These are phyloP conservation scores for Dufourea novaeangliae DNA, from an alignment of 1,140 invertebrate genomes.

Conservation along the genomic window DNA sequence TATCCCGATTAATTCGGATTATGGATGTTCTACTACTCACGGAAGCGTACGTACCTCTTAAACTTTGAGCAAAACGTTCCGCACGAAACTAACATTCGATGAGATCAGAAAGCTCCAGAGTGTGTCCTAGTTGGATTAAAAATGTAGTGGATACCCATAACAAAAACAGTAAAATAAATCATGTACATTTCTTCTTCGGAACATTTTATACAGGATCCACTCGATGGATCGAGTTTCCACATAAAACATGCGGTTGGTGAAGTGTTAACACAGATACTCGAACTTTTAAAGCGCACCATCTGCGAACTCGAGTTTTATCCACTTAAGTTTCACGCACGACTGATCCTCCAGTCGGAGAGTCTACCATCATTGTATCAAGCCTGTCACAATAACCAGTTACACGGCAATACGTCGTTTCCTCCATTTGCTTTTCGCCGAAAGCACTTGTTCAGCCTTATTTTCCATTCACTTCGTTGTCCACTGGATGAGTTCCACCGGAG, in stretches of 20 bases:
- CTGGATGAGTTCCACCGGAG: conserved; percentile 41
- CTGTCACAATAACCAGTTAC: background rate
- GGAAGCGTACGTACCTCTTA: too few relatives aligned
- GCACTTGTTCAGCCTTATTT: background rate
- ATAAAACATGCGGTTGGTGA: background rate
- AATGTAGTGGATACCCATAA: too few relatives aligned
- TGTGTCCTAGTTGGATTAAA: too few relatives aligned
- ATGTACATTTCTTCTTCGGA: too few relatives aligned
- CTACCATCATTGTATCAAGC: background rate
- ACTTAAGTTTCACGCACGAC: background rate
- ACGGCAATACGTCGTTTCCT: background rate
- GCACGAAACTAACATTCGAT: too few relatives aligned
- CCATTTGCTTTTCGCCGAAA: background rate
- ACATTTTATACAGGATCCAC: too few relatives aligned
- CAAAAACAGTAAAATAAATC: too few relatives aligned
- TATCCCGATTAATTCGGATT: too few relatives aligned
- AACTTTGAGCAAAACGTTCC: too few relatives aligned
- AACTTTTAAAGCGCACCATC: background rate
- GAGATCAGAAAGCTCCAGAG: too few relatives aligned
- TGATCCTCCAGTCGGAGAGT: background rate
- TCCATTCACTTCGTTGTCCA: background rate
- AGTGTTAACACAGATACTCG: background rate
- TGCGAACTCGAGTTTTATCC: background rate
- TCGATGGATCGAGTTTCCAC: too few relatives aligned
- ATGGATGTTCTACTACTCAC: too few relatives aligned